These are phyloP conservation scores for Magallana angulata DNA, from an alignment of 1,140 invertebrate genomes.

Conservation along the genomic window DNA sequence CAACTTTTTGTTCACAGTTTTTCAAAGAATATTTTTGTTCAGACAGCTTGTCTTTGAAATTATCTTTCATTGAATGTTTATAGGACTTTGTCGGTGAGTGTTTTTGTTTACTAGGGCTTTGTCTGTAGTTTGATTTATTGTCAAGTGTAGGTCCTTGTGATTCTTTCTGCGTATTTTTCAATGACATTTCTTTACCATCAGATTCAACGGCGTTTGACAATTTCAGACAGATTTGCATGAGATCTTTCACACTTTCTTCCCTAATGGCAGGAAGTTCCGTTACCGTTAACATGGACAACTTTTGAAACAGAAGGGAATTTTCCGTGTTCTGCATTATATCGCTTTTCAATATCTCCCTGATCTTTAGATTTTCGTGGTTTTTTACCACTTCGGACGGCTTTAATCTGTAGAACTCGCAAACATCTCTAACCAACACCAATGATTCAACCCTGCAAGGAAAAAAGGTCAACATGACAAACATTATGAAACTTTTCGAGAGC, in stretches of 20 bases:
- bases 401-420: slow-evolving; percentile 5
- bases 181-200: neutral
- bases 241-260: neutral
- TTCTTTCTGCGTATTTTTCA: neutral
- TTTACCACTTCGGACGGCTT: neutral
- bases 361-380: neutral
- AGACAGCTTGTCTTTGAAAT: neutral
- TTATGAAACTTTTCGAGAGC: too few relatives aligned
- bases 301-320: slow-evolving; percentile 1
- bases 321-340: slow-evolving; percentile 1
- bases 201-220: neutral
- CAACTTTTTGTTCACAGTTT: neutral
- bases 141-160: neutral
- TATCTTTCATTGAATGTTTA: neutral
- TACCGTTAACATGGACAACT: neutral
- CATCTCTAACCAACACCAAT: slow-evolving; percentile 19
- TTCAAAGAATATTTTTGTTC: neutral
- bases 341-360: neutral
- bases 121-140: neutral
- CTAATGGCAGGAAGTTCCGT: neutral
- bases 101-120: neutral
- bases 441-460: neutral
- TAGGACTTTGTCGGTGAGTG: neutral
- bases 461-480: neutral
- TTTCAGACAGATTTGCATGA: neutral